A percentile compares a stretch with the other conserved stretches of the same genome.
Conservation (phyloP, 2,888 invertebrate genomes). For the Lithosia quadra region DNA sequence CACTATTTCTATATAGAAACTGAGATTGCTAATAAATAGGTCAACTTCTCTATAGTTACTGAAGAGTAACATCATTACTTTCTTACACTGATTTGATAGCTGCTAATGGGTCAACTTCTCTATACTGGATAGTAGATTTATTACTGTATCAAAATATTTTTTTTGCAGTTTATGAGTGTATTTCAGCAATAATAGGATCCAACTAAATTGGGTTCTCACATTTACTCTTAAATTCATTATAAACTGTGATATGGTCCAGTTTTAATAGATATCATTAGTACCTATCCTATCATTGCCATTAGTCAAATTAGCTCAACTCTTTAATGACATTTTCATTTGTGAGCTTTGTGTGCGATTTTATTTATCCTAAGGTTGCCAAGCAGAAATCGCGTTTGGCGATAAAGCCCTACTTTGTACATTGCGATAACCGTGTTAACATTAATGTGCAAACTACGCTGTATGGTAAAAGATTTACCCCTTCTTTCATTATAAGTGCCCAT, state of each 20-base stretch:
- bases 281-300: neutral
- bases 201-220: too few species aligned
- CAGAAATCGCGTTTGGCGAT: too few species aligned
- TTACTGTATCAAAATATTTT: neutral
- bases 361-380: neutral
- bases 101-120: neutral
- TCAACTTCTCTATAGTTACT: slow-evolving; percentile 6
- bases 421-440: too few species aligned
- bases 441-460: too few species aligned
- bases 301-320: neutral
- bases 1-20: slow-evolving; percentile 26
- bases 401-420: too few species aligned
- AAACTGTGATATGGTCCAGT: too few species aligned
- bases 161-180: too few species aligned
- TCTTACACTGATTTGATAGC: neutral
- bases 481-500: neutral
- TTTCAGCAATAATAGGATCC: too few species aligned
- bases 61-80: neutral
- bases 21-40: slow-evolving; percentile 17
- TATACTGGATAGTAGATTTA: neutral
- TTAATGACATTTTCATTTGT: neutral
- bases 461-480: too few species aligned
- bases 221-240: too few species aligned
- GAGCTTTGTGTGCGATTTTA: neutral
- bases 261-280: too few species aligned